Evolutionary conservation across 2,113 vertebrate species (phyloP).

Genomic region (Esox niger): DNA sequence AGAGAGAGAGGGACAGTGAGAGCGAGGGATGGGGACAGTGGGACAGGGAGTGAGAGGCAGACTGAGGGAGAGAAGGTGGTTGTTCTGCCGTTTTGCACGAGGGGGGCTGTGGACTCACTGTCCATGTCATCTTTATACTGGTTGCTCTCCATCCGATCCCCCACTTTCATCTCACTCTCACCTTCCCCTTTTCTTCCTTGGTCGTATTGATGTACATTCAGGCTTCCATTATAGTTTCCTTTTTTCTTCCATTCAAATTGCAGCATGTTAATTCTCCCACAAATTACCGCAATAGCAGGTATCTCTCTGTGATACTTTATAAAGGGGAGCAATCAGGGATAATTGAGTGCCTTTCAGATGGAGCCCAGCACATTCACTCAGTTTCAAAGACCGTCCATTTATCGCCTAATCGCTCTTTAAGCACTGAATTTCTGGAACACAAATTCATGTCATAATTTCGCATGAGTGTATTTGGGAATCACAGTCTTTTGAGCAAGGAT

Average conservation of each 20-base stretch:
- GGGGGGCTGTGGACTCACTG: not conserved
- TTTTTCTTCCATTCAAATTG: constrained; percentile 82
- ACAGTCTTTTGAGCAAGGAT: constrained; percentile 91
- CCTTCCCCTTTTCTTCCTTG: constrained; percentile 71
- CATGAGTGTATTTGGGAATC: constrained; percentile 96
- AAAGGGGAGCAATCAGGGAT: constrained; percentile 92
- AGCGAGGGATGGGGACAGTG: not conserved
- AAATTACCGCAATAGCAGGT: constrained; percentile 95
- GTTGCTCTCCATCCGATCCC: not conserved
- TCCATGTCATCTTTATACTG: constrained; percentile 7
- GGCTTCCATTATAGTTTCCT: constrained; percentile 88
- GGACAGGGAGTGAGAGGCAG: not conserved
- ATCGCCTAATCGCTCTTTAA: constrained; percentile 93
- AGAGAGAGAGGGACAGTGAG: not conserved
- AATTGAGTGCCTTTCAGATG: constrained; percentile 96
- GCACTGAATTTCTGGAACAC: constrained; percentile 89
- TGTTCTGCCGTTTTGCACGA: not conserved
- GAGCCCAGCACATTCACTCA: constrained; percentile 89
- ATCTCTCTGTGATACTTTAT: constrained; percentile 91
- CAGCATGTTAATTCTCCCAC: constrained; percentile 91
- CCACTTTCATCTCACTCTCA: not conserved
- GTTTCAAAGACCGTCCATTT: constrained; percentile 90
- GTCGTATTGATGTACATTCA: constrained; percentile 90
- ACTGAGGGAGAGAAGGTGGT: not conserved
- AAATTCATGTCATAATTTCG: constrained; percentile 93